Base-by-base conservation (phyloP, 35 echinoderm and acorn worm species). In the Ptychodera flava region DNA sequence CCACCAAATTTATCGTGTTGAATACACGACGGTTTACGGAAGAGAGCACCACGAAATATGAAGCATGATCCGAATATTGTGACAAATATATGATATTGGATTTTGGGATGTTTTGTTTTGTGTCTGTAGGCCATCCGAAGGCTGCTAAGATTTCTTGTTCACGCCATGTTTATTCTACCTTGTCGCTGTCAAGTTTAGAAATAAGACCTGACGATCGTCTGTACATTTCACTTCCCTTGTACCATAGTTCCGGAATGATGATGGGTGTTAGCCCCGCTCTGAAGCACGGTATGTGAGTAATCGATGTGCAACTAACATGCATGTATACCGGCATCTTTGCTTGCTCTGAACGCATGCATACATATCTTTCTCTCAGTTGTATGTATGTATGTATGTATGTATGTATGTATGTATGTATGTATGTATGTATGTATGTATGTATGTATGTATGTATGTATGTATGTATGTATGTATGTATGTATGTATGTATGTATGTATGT, bases 161-260 rank as follows among this genome's bases (percentile, higher is more conserved):
- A 34, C 37, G 89, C 28, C n/a, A 38, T 6, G 32, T 85, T 22
- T 52, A 31, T 0, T 36, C 78, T 1, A 34, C 77, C 31, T 85
- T 80, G 16, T 81, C 81, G 35, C 35, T 83, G 14, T 31, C 35
- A 16, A 35, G 90, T 29, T 87, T 80, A 28, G 84, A 87, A 35
- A 64, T 96, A 0, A 84, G 29, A 16, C 64, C 80, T 34, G 88
- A 92, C 81, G 93, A 96, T 83, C 82, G 92, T 0, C 87, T 92
- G 31, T 96, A 96, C 52, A 76, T 92, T 29, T 85, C 90, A 36
- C 79, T 96, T 22, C 94, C 94, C 1, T 81, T 96, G n/a, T 96
- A 92, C 32, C 94, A 96, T 85, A 90, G 87, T 30, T 79, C 91
- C 14, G 94, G 45, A 64, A 12, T 64, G 6, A 12, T 22, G 22